Percentiles rank a stretch among this genome's conserved stretches.
Evolutionary conservation across 2,113 vertebrate genomes (phyloP).

Genomic region (Scatophagus argus): DNA sequence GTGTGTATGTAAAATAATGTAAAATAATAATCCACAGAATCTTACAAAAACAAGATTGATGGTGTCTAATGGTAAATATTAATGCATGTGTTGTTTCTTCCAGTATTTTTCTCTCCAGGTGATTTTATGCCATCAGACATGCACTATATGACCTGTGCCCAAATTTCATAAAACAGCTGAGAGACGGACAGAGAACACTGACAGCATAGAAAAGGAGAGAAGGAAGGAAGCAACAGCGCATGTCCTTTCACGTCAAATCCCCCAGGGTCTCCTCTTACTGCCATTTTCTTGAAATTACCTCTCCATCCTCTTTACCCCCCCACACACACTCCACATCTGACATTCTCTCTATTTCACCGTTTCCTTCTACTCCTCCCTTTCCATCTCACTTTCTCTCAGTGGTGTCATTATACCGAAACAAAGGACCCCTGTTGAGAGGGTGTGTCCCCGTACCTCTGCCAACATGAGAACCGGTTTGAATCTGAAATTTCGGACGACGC

Average conservation of each 20-base stretch:
- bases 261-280: slow-evolving; percentile 10
- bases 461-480: neutral
- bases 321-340: slow-evolving; percentile 4
- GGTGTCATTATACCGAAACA: slow-evolving; percentile 33
- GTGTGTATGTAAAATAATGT: too few relatives aligned
- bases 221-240: neutral
- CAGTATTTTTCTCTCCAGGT: neutral
- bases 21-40: too few relatives aligned
- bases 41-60: neutral
- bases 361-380: slow-evolving; percentile 15
- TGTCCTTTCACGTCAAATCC: slow-evolving; percentile 12
- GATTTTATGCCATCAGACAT: neutral
- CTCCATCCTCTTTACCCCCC: slow-evolving; percentile 2
- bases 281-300: slow-evolving; percentile 36
- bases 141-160: neutral
- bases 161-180: slow-evolving; percentile 2
- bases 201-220: neutral
- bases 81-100: too few relatives aligned
- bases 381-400: slow-evolving; percentile 17
- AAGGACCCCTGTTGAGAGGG: slow-evolving; percentile 14
- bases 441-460: neutral
- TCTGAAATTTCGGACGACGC: neutral
- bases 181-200: neutral
- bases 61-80: too few relatives aligned
- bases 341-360: slow-evolving; percentile 19